Evolutionary conservation across 2,797 vertebrate genomes (phyloP), one percentile per base, ranked within the genome.

Genomic region (Myripristis jacobus): DNA sequence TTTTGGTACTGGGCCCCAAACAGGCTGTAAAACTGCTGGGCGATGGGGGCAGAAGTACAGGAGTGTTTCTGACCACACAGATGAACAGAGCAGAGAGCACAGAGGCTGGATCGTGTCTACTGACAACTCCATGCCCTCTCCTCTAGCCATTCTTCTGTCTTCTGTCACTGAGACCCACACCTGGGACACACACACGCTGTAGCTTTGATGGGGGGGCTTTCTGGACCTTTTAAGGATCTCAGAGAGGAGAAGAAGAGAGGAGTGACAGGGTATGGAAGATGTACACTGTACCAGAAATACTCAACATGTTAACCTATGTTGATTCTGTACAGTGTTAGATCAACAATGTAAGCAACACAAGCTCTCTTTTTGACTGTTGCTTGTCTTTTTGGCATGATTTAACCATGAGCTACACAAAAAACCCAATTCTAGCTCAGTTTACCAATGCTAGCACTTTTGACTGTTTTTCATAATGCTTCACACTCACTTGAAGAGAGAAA

Each of bases 31-130:
- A 84, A 53, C 67, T 66, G 69, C 22, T 74, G 66, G 62, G 77
- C 48, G 69, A 41, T 0, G 12, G 58, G 63, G 71, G n/a, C 58
- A 83, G 52, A 84, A 59, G 75, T 74, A 75, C 59, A 61, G 63
- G 75, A 72, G 80, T 34, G 27, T 64, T 81, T 88, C 66, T 80
- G 83, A 85, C 80, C 83, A 56, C 73, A 75, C 74, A 54, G 70
- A 62, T 67, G 58, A 79, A 81, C 65, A 9, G 19, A 58, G 66
- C 48, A 3, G 44, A 22, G 65, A 34, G n/a, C 67, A 58, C 15
- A 24, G 51, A 72, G 48, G 50, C 72, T 84, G 82, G 80, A 75
- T 58, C 15, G 52, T 53, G 44, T 82, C 82, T 77, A 63, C 52
- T 58, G 46, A 16, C 64, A 3, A 3, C 62, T 60, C 6, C 1